Evolutionary conservation across 2,888 invertebrate species (phyloP).

Genomic region (Noctua pronuba): DNA sequence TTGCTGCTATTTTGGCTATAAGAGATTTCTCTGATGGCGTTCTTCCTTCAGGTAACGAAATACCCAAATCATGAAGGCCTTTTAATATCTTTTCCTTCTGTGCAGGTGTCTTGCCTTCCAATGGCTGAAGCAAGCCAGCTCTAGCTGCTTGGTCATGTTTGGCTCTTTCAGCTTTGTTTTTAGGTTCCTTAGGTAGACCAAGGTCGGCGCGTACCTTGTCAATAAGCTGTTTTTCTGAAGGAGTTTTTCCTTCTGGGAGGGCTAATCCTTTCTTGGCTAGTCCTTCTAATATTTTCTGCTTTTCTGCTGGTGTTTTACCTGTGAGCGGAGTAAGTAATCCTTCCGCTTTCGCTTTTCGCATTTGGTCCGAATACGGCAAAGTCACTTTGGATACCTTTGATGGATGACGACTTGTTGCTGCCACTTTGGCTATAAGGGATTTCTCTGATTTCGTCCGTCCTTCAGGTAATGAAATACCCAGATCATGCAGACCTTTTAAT

Average conservation of each 20-base stretch:
- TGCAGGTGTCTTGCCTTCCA: slow-evolving; percentile 59
- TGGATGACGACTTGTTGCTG: neutral
- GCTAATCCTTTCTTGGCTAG: slow-evolving; percentile 65
- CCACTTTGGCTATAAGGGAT: slow-evolving; percentile 29
- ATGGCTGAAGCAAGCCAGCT: slow-evolving; percentile 56
- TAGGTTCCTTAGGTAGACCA: slow-evolving; percentile 67
- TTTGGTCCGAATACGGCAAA: neutral
- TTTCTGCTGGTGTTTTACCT: slow-evolving; percentile 54
- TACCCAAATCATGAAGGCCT: slow-evolving; percentile 46
- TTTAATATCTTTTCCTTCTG: slow-evolving; percentile 67
- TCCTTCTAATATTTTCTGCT: slow-evolving; percentile 64
- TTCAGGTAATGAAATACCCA: slow-evolving; percentile 35
- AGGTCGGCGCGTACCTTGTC: slow-evolving; percentile 66
- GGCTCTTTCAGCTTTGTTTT: slow-evolving; percentile 53
- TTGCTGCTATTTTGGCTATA: slow-evolving; percentile 45
- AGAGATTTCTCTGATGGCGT: slow-evolving; percentile 67
- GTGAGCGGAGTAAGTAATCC: slow-evolving; percentile 36
- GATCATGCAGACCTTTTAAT: neutral
- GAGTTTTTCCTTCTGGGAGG: slow-evolving; percentile 66
- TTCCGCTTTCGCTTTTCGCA: slow-evolving; percentile 9
- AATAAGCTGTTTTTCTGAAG: slow-evolving; percentile 67
- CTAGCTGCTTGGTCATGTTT: slow-evolving; percentile 62
- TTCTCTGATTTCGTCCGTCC: slow-evolving; percentile 44
- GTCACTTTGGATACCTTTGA: too few relatives aligned
- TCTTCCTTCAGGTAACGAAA: slow-evolving; percentile 62